Percentiles rank a stretch among this genome's conserved stretches.
These are phyloP conservation scores for Oscheius sp. DNA, from an alignment of 2,888 invertebrate genomes.

Conservation along the genomic window DNA sequence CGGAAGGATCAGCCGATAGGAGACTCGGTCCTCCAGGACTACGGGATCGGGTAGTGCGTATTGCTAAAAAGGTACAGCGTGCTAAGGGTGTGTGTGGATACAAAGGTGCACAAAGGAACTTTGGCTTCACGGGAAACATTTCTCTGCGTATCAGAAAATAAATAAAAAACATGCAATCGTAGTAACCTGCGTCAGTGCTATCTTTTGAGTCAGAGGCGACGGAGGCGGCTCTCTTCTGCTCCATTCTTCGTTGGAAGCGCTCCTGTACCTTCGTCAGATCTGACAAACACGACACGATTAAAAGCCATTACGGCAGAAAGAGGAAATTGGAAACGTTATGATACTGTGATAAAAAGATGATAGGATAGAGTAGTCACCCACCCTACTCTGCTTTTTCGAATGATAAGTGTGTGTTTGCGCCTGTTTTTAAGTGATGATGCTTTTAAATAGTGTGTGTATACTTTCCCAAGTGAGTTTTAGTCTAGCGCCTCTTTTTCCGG, in stretches of 20 bases:
- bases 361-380: constrained; percentile 19
- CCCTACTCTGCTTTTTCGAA: background rate
- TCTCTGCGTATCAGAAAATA: background rate
- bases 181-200: constrained; percentile 43
- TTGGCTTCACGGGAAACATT: too few relatives aligned
- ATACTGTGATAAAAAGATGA: constrained; percentile 24
- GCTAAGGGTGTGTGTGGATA: constrained; percentile 14
- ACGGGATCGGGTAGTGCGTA: constrained; percentile 30
- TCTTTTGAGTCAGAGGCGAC: constrained; percentile 56
- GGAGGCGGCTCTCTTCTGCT: constrained; percentile 65
- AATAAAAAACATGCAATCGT: constrained; percentile 27
- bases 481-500: background rate
- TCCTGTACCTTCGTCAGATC: constrained; percentile 73
- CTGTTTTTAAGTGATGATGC: too few relatives aligned
- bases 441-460: background rate
- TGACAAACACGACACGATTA: constrained; percentile 59
- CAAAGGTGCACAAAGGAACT: background rate
- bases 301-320: constrained; percentile 28
- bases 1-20: constrained; percentile 47
- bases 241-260: constrained; percentile 72
- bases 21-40: constrained; percentile 48
- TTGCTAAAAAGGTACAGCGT: constrained; percentile 14
- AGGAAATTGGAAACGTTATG: constrained; percentile 10
- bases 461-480: constrained; percentile 1
- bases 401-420: too few relatives aligned